These are phyloP conservation scores for Peromyscus attwateri DNA, from an alignment of 2,797 vertebrate species.

Conservation along the genomic window DNA sequence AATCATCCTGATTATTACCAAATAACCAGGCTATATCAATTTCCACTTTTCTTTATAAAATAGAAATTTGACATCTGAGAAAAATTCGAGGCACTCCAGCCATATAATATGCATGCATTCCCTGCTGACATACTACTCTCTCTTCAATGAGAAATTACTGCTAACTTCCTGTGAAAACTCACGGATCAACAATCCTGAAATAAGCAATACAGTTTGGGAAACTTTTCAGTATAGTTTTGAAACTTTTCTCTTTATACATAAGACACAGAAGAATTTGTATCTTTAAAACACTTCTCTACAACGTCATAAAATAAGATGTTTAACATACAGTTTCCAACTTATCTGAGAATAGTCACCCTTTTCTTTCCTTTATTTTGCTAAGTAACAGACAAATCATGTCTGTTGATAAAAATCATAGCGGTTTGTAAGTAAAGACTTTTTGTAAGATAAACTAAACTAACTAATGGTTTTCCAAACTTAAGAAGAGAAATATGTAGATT, in stretches of 20 bases:
- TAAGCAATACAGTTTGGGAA: constrained; percentile 25
- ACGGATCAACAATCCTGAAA: constrained; percentile 29
- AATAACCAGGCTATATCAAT: background rate
- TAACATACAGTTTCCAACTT: constrained; percentile 60
- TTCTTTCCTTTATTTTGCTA: constrained; percentile 47
- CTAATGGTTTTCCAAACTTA: constrained; percentile 36
- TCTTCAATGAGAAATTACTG: constrained; percentile 35
- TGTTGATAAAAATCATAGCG: constrained; percentile 55
- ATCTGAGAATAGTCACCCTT: background rate
- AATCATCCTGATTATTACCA: background rate
- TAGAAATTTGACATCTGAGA: background rate
- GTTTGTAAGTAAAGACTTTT: background rate
- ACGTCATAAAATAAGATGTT: constrained; percentile 45
- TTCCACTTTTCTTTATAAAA: constrained; percentile 34
- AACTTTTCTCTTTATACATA: constrained; percentile 40
- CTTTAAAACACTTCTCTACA: constrained; percentile 25
- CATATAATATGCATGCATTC: background rate
- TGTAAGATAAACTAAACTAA: constrained; percentile 50
- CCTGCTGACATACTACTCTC: background rate
- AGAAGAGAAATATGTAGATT: background rate
- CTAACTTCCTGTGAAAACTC: constrained; percentile 49
- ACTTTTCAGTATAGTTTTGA: background rate
- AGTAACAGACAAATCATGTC: constrained; percentile 28
- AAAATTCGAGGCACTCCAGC: background rate
- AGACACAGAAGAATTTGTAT: background rate